Base-by-base conservation (phyloP, 2,888 invertebrate genomes). In the Monochamus alternatus region DNA sequence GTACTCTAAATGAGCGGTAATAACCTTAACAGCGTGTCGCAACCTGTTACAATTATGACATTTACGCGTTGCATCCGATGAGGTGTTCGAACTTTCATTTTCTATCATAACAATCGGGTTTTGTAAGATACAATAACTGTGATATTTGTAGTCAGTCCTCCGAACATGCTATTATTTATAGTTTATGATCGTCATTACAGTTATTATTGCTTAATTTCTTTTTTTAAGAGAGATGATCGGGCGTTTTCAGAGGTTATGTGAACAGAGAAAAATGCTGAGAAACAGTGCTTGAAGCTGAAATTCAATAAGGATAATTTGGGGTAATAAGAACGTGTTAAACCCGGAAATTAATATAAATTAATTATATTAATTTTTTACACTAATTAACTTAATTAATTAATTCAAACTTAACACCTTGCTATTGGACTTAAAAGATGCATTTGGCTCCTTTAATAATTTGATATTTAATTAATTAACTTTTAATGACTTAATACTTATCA, bases 21-120 rank as follows among this genome's bases (percentile, higher is more conserved):
- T 71, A 63, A 63, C 71, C 71, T 63, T 52, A 63, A 52, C 31
- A 38, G 14, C 44, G 51, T 63, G 63, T 71, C 47, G 62, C 12
- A 69, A 71, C 30, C n/a, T 32, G 62, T 71, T 63, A 71, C 62
- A 62, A 62, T 71, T 71, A 71, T 71, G 71, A 71, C 63, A 71
- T 71, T 71, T 71, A 63, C 30, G 10, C 62, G 63, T 52, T 63
- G 38, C 62, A 71, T 51, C 63, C 12, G 71, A 62, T 63, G 69
- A 69, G 69, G 63, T 63, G 71, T 71, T 71, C 63, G 32, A 55
- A 59, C 71, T 71, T 71, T 71, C 71, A 52, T 70, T 70, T 70
- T 70, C 70, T 47, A 70, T 71, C 71, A 52, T 12, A 71, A 47
- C 51, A 10, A 44, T 5, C 51, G 14, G 62, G 63, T 71, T 71